These are phyloP conservation scores for Drosophila nigrodunni DNA, from an alignment of 1,140 invertebrate species.

Conservation along the genomic window DNA sequence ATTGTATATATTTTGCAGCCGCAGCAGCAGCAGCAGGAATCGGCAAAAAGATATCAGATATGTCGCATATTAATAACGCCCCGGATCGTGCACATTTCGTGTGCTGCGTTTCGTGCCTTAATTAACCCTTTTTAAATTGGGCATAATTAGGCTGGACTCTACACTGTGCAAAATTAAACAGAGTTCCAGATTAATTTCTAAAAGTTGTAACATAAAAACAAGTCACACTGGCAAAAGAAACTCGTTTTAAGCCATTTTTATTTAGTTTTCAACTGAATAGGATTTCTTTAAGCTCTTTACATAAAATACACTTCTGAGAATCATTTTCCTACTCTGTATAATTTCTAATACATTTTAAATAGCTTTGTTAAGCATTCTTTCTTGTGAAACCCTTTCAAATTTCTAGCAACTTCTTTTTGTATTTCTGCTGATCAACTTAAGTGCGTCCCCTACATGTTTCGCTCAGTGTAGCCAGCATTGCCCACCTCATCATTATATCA, in stretches of 20 bases:
- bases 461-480: constrained; percentile 51
- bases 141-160: constrained; percentile 72
- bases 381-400: no score
- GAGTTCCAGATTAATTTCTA: no score
- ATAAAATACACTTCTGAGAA: no score
- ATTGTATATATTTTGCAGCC: constrained; percentile 61
- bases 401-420: no score
- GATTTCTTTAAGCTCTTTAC: no score
- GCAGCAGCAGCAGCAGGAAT: constrained; percentile 23
- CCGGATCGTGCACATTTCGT: constrained; percentile 51
- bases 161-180: constrained; percentile 55
- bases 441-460: constrained; percentile 1
- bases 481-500: constrained; percentile 77
- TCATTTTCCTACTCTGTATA: no score
- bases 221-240: not conserved
- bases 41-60: constrained; percentile 78
- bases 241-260: not conserved
- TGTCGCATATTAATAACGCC: constrained; percentile 83
- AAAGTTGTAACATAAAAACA: no score
- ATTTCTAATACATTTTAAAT: no score
- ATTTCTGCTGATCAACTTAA: no score
- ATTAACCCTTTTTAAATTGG: constrained; percentile 85
- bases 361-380: no score
- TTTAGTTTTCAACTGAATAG: no score
- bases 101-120: constrained; percentile 78